Evolutionary conservation across 2,113 vertebrate species (phyloP).

Genomic region (Opisthocomus hoazin): DNA sequence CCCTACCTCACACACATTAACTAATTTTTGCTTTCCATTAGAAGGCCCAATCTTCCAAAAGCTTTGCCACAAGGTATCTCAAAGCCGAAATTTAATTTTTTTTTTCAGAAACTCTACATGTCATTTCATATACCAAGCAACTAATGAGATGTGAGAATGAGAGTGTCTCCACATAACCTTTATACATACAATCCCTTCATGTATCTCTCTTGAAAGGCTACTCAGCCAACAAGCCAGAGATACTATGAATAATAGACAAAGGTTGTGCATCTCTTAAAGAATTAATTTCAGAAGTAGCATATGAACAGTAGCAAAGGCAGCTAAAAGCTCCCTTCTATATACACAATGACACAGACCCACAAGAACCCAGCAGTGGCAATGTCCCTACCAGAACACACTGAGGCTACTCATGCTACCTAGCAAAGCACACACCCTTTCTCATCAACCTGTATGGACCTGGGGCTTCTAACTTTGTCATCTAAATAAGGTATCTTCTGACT

Average conservation of each 20-base stretch:
- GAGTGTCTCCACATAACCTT: neutral
- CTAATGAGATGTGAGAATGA: neutral
- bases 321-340: neutral
- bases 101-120: neutral
- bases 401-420: neutral
- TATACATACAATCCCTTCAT: neutral
- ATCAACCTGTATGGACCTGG: rapidly evolving
- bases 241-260: neutral
- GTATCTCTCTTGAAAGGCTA: neutral
- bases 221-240: neutral
- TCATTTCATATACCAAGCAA: neutral
- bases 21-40: neutral
- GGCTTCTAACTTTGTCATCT: neutral
- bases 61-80: neutral
- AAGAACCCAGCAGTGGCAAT: neutral
- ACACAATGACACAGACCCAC: neutral
- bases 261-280: neutral
- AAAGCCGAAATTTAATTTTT: neutral
- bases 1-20: neutral
- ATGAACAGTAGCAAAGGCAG: neutral
- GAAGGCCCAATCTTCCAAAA: neutral
- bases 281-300: neutral
- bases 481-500: neutral
- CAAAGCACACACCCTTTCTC: neutral
- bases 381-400: neutral